phyloP scores from a whole-genome alignment of 2,888 invertebrate species.

The Rhamnusium bicolor region DNA sequence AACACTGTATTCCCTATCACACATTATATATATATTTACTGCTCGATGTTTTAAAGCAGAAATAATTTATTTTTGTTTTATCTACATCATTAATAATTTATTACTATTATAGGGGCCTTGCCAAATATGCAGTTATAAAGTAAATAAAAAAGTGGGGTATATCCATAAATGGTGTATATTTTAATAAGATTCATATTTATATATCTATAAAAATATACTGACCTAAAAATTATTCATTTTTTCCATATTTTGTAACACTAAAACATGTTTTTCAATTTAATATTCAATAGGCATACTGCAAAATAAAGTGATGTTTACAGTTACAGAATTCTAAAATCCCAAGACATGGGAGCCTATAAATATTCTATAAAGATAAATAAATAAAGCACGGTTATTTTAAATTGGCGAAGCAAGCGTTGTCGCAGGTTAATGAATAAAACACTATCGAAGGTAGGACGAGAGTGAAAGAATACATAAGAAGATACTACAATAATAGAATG shows the following conservation, averaged over 20 bases:
- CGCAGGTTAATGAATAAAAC: neutral
- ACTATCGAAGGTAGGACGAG: neutral
- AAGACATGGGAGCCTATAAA: neutral
- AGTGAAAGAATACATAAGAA: neutral
- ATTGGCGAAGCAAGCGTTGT: slow-evolving; percentile 5
- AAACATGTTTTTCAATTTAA: slow-evolving; percentile 16
- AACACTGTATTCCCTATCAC: no score
- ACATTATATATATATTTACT: neutral
- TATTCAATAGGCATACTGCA: slow-evolving; percentile 11
- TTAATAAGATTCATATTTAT: neutral
- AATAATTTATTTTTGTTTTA: neutral
- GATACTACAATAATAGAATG: neutral
- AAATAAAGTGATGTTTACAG: slow-evolving; percentile 18
- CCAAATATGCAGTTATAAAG: neutral
- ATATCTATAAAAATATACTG: slow-evolving; percentile 2
- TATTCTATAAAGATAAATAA: slow-evolving; percentile 26
- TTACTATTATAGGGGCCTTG: neutral
- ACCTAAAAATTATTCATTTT: slow-evolving; percentile 21
- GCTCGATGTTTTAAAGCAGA: neutral
- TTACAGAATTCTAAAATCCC: slow-evolving; percentile 14
- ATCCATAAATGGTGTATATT: neutral
- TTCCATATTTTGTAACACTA: neutral
- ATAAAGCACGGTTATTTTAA: slow-evolving; percentile 25
- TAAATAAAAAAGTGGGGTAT: neutral
- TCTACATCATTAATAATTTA: neutral